These are phyloP conservation scores for Drosophila leonis DNA, from an alignment of 2,888 invertebrate species.

Conservation along the genomic window DNA sequence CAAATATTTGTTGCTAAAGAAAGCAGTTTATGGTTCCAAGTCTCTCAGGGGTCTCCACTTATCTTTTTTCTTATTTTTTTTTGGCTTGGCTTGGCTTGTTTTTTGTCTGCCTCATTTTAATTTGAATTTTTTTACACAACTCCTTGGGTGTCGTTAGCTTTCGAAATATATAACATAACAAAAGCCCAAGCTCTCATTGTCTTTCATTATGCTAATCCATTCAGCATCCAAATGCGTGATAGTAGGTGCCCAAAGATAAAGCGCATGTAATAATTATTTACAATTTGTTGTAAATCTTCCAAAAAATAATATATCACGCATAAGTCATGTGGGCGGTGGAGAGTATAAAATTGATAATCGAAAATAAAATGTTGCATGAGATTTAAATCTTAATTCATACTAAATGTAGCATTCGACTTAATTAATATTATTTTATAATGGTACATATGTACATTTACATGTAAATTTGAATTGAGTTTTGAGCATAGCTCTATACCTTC, in stretches of 20 bases:
- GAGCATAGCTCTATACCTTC: not conserved
- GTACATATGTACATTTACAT: not conserved
- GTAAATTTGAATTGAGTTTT: not conserved
- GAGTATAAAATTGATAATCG: not conserved
- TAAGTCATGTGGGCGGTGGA: not conserved
- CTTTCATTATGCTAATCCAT: conserved; percentile 43
- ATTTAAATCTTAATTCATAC: conserved; percentile 3
- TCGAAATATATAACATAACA: conserved; percentile 45
- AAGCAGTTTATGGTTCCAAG: conserved; percentile 52
- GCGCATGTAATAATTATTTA: conserved; percentile 14
- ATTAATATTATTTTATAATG: not conserved
- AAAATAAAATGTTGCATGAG: not conserved
- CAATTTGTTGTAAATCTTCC: conserved; percentile 1
- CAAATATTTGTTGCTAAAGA: conserved; percentile 63
- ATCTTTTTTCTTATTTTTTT: conserved; percentile 9
- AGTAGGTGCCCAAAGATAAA: conserved; percentile 1
- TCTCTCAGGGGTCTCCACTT: conserved; percentile 15
- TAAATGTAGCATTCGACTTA: not conserved
- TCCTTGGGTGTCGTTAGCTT: conserved; percentile 43
- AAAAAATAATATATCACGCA: not conserved
- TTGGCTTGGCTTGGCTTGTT: conserved; percentile 1
- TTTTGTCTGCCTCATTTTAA: conserved; percentile 34
- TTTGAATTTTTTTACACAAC: conserved; percentile 53
- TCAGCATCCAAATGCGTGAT: conserved; percentile 6
- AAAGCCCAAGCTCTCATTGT: conserved; percentile 7